A percentile compares a stretch with the other conserved stretches of the same genome.
Evolutionary conservation across 1,140 invertebrate genomes (phyloP).

Genomic region (Drosophila orosa): DNA sequence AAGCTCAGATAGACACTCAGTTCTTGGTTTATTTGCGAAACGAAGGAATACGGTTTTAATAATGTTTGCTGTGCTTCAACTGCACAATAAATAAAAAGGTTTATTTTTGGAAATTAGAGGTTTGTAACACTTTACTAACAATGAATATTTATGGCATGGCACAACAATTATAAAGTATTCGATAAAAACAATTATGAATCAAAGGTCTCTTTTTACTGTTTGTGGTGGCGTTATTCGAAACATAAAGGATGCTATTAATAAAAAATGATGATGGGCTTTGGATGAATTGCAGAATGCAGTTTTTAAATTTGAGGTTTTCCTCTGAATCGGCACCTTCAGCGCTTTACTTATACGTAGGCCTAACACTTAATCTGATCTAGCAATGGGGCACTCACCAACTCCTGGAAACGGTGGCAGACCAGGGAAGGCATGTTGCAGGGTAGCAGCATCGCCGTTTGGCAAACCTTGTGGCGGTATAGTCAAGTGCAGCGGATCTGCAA

Average conservation of each 20-base stretch:
- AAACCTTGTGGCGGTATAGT: conserved; percentile 94
- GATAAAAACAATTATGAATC: conserved; percentile 78
- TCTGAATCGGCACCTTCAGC: conserved; percentile 2
- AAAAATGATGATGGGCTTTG: conserved; percentile 33
- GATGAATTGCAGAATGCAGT: conserved; percentile 4
- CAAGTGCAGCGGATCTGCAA: conserved; percentile 85
- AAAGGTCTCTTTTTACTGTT: conserved; percentile 61
- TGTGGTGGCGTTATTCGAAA: conserved; percentile 46
- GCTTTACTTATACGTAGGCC: conserved; percentile 4
- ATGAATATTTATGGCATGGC: conserved; percentile 83
- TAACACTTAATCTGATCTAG: not conserved
- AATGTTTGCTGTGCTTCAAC: conserved; percentile 6
- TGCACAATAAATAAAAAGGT: conserved; percentile 38
- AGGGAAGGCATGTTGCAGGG: conserved; percentile 93
- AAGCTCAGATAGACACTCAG: conserved; percentile 11
- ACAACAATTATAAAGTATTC: conserved; percentile 83
- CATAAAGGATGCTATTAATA: conserved; percentile 44
- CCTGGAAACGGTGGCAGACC: conserved; percentile 95
- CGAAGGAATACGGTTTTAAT: not conserved
- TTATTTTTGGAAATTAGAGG: conserved; percentile 68
- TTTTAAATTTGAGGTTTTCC: not conserved
- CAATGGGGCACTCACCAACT: conserved; percentile 90
- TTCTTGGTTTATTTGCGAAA: conserved; percentile 17
- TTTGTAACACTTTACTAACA: conserved; percentile 79
- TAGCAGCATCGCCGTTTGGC: conserved; percentile 94